Percentiles rank a stretch among this genome's conserved stretches.
phyloP scores from a whole-genome alignment of 2,888 invertebrate genomes.

The Heliconius charithonia region DNA sequence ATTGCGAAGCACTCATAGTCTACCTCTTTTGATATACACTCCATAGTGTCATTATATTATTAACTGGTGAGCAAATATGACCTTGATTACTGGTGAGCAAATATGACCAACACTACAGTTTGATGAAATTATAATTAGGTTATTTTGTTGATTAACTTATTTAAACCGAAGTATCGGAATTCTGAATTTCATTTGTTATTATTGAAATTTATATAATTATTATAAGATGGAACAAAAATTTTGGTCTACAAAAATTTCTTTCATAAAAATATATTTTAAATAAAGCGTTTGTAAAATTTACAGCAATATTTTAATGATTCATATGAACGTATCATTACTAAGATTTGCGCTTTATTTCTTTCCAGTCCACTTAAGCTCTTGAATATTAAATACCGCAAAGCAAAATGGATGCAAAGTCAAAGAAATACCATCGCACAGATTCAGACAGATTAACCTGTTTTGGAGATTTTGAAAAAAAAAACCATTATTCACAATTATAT shows the following conservation, averaged over 20 bases:
- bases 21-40: background rate
- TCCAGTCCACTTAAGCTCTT: slow-evolving; percentile 4
- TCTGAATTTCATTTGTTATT: too few relatives aligned
- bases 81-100: background rate
- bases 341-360: background rate
- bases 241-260: too few relatives aligned
- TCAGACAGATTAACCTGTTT: too few relatives aligned
- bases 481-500: too few relatives aligned
- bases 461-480: background rate
- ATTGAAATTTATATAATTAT: too few relatives aligned
- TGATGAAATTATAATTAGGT: slow-evolving; percentile 1
- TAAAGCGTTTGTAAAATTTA: too few relatives aligned
- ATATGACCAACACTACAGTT: background rate
- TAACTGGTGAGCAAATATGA: background rate
- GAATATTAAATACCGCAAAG: background rate
- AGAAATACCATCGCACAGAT: background rate
- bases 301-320: background rate
- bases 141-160: background rate
- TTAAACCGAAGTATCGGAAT: background rate
- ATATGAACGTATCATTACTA: background rate
- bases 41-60: background rate
- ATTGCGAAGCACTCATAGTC: background rate
- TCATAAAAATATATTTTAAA: too few relatives aligned
- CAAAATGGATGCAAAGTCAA: background rate
- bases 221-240: too few relatives aligned